These are phyloP conservation scores for Rapana venosa DNA, from an alignment of 2,888 invertebrate species.

Conservation along the genomic window DNA sequence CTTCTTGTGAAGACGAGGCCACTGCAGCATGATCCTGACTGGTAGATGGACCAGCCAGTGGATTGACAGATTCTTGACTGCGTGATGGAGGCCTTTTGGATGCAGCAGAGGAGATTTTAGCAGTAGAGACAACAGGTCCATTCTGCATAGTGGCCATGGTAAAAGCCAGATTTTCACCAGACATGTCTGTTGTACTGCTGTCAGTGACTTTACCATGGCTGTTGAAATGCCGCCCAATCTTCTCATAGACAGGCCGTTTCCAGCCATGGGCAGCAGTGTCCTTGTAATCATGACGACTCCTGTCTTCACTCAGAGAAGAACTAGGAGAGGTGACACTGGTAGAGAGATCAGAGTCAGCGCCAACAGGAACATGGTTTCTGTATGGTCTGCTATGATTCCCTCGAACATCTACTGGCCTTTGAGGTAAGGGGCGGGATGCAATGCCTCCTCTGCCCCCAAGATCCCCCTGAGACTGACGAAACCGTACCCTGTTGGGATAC, in stretches of 20 bases:
- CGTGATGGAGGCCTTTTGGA: slow-evolving; percentile 38
- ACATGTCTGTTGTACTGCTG: slow-evolving; percentile 34
- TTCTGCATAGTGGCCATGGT: slow-evolving; percentile 39
- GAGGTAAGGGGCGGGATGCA: slow-evolving; percentile 43
- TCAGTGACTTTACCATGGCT: background rate
- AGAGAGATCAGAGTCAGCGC: slow-evolving; percentile 50
- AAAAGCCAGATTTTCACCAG: slow-evolving; percentile 37
- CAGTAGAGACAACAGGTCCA: slow-evolving; percentile 47
- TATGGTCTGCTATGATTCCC: slow-evolving; percentile 21
- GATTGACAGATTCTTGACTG: background rate
- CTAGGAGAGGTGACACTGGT: slow-evolving; percentile 47
- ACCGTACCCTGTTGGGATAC: slow-evolving; percentile 74
- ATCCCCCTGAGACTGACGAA: slow-evolving; percentile 47
- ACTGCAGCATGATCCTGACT: background rate
- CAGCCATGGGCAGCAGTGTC: background rate
- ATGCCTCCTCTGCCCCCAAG: slow-evolving; percentile 29
- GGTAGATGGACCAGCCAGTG: background rate
- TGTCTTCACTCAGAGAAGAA: slow-evolving; percentile 38
- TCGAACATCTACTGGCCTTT: slow-evolving; percentile 42
- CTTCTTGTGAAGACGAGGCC: background rate
- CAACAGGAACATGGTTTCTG: slow-evolving; percentile 33
- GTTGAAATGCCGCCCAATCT: background rate
- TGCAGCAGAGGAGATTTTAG: slow-evolving; percentile 48
- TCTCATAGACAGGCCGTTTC: slow-evolving; percentile 27
- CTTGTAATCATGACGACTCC: slow-evolving; percentile 18